Percentiles rank a stretch among this genome's conserved stretches.
Evolutionary conservation across 2,888 invertebrate genomes (phyloP).

Genomic region (Nemapogon koenigi): DNA sequence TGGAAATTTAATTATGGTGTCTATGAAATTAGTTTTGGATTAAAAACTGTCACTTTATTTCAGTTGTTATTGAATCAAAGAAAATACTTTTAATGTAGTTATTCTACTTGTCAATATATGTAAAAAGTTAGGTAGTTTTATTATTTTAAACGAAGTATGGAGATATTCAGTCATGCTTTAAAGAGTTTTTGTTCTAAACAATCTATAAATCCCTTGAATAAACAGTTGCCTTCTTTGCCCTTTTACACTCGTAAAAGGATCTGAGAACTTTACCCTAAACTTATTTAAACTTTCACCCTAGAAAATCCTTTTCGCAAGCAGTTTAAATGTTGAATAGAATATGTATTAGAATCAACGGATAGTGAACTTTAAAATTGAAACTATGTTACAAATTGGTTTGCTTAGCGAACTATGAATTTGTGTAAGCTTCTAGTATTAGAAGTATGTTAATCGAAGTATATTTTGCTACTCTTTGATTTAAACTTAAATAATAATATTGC

Average conservation of each 20-base stretch:
- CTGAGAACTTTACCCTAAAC: constrained; percentile 54
- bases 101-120: no score
- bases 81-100: no score
- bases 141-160: no score
- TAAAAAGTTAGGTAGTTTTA: no score
- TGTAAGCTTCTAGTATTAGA: neutral
- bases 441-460: constrained; percentile 8
- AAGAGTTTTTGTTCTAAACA: no score
- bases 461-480: constrained; percentile 21
- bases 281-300: constrained; percentile 62
- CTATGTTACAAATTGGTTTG: neutral
- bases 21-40: no score
- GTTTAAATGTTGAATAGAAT: constrained; percentile 56
- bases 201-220: constrained; percentile 61
- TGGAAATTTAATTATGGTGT: neutral
- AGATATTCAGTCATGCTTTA: no score
- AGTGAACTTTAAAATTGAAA: constrained; percentile 2
- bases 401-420: neutral
- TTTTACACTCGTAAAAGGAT: constrained; percentile 59
- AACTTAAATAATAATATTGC: constrained; percentile 46
- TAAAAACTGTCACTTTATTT: no score
- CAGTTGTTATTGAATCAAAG: no score
- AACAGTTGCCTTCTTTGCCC: constrained; percentile 59
- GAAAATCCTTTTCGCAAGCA: constrained; percentile 57
- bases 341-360: constrained; percentile 35